These are phyloP conservation scores for Scartelaos histophorus DNA, from an alignment of 2,113 vertebrate genomes.

Conservation along the genomic window DNA sequence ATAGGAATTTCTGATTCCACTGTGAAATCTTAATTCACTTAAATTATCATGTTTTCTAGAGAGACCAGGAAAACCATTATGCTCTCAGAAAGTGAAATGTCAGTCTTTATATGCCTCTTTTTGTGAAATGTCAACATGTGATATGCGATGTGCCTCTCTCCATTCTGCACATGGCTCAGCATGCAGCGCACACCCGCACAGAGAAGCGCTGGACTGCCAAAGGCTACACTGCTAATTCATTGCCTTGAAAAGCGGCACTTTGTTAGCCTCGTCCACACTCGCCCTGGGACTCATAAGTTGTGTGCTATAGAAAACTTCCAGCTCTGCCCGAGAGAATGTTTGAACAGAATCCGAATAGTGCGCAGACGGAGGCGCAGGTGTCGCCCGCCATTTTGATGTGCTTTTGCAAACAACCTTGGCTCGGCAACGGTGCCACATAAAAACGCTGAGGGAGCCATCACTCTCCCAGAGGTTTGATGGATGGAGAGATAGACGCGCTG, in stretches of 20 bases:
- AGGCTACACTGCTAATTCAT: conserved; percentile 38
- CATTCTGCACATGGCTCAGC: conserved; percentile 9
- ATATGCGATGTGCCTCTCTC: conserved; percentile 14
- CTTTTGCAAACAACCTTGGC: conserved; percentile 65
- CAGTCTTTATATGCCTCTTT: conserved; percentile 11
- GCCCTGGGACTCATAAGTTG: conserved; percentile 34
- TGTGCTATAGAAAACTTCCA: conserved; percentile 18
- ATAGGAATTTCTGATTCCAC: background rate
- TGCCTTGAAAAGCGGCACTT: conserved; percentile 28
- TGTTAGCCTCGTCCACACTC: conserved; percentile 32
- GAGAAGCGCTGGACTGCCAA: conserved; percentile 33
- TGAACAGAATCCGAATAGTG: conserved; percentile 38
- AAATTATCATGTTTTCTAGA: conserved; percentile 18
- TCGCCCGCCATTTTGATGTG: conserved; percentile 58
- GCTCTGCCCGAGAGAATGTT: conserved; percentile 23
- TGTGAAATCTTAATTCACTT: background rate
- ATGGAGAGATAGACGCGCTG: conserved; percentile 69
- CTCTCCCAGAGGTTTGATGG: conserved; percentile 66
- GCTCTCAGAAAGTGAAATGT: conserved; percentile 29
- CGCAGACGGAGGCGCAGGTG: conserved; percentile 57
- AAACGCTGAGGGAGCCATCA: conserved; percentile 57
- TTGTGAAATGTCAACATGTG: conserved; percentile 33
- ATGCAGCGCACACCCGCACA: background rate
- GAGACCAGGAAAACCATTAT: conserved; percentile 10
- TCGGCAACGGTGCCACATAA: conserved; percentile 51